Evolutionary conservation across 1,140 invertebrate species (phyloP), one percentile per base, ranked within the genome.

Genomic region (Saccostrea echinata): DNA sequence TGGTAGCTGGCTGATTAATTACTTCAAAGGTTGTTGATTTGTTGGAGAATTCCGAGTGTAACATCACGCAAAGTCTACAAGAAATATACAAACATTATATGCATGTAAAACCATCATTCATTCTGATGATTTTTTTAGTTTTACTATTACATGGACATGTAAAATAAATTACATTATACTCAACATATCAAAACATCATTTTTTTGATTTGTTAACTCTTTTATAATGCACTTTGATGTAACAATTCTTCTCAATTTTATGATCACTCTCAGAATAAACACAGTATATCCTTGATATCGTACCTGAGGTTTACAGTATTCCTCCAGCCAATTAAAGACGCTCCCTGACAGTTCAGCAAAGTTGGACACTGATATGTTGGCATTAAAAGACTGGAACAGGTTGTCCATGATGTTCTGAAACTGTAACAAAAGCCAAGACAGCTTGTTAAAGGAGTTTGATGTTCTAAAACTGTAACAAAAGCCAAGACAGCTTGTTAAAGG

Each of bases 361-460:
- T 98, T 98, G 82, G 97, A 97, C 83, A 98, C 97, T 13, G 97
- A 97, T 89, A 99, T 97, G 76, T 96, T 97, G 89, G 97, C 97
- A 92, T 96, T 96, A 95, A 99, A 99, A 9, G 98, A 98, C 90
- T 97, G 96, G 95, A 99, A 99, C 87, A 99, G 95, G 86, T 97
- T 97, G 93, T 99, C 98, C 97, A 99, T 98, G 88, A 99, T 97
- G 88, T 97, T 97, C 95, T 98, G 97, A 95, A 99, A 99, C 98
- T 99, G 92, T 91, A 96, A 95, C 21, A 43, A 33, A n/a, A 6
- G 4, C 1, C 43, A 4, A 43, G 43, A 6, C 43, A 43, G 4
- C 9, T 43, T 43, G 9, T 43, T 43, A 43, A 9, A 43, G 9
- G 43, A 43, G 0, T 43, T 43, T 43, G 6, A 43, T 43, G 43